A percentile compares a stretch with the other conserved stretches of the same genome.
Conservation (phyloP, 1,140 invertebrate genomes). For the Vanessa tameamea region DNA sequence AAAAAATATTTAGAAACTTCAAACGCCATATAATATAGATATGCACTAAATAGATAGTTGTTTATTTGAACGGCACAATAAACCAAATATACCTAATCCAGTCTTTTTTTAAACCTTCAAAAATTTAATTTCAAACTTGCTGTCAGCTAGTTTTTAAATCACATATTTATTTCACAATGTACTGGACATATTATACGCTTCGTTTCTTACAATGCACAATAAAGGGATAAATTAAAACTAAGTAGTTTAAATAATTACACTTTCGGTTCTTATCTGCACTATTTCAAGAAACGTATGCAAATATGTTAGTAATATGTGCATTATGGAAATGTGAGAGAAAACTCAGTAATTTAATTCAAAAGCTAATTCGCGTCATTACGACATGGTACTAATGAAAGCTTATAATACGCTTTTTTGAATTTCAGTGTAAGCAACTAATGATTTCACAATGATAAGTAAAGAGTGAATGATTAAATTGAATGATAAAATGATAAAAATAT, state of each 20-base stretch:
- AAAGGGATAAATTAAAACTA: constrained; percentile 15
- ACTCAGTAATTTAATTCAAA: constrained; percentile 51
- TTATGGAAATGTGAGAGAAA: constrained; percentile 48
- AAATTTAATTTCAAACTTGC: too few species aligned
- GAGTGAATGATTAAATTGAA: too few species aligned
- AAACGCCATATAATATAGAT: constrained; percentile 24
- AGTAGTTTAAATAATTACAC: constrained; percentile 15
- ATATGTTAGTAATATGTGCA: constrained; percentile 46
- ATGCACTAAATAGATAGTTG: constrained; percentile 37
- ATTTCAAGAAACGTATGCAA: constrained; percentile 49
- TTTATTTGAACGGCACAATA: constrained; percentile 65
- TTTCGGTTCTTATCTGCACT: constrained; percentile 25
- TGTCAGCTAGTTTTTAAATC: too few species aligned
- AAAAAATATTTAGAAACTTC: background rate
- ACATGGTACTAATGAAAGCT: constrained; percentile 1
- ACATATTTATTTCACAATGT: background rate
- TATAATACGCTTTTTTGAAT: background rate
- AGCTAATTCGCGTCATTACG: constrained; percentile 14
- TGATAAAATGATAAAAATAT: too few species aligned
- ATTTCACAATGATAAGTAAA: background rate
- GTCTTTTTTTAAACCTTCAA: constrained; percentile 26
- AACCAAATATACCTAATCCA: constrained; percentile 63
- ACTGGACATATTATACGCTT: background rate
- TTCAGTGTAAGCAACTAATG: background rate
- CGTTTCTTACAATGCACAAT: background rate